phyloP scores from a whole-genome alignment of 2,888 invertebrate genomes.

The Acheta domesticus region DNA sequence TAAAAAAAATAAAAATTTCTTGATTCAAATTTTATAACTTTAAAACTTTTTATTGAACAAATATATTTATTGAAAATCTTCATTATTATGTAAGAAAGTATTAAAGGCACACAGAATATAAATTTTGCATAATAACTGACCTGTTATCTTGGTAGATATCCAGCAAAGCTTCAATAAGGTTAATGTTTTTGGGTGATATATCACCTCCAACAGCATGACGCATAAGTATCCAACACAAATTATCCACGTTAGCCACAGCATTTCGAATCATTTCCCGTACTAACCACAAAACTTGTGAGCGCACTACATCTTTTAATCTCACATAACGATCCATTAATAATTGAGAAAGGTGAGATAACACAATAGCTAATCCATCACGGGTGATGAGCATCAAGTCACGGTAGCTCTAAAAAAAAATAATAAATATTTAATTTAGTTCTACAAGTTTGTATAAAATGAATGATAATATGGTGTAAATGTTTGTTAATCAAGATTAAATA shows the following conservation, averaged over 20 bases:
- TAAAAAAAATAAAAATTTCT: too few species aligned
- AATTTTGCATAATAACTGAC: conserved; percentile 39
- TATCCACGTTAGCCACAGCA: conserved; percentile 82
- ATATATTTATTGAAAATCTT: too few species aligned
- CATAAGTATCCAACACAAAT: conserved; percentile 85
- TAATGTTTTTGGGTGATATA: conserved; percentile 78
- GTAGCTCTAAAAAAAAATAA: conserved; percentile 60
- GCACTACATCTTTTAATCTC: conserved; percentile 76
- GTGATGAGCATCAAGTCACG: conserved; percentile 87
- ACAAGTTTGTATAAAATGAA: neutral
- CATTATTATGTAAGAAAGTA: too few species aligned
- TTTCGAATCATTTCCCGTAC: conserved; percentile 88
- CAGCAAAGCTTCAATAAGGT: conserved; percentile 83
- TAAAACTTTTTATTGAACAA: too few species aligned
- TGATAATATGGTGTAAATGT: neutral
- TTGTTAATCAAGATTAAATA: neutral
- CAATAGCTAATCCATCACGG: conserved; percentile 81
- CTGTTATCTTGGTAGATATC: conserved; percentile 85
- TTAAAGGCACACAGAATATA: too few species aligned
- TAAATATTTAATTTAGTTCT: neutral
- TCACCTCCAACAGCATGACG: conserved; percentile 95
- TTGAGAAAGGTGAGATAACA: conserved; percentile 76
- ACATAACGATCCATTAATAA: conserved; percentile 86
- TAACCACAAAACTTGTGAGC: conserved; percentile 84
- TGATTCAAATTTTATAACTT: too few species aligned